Base-by-base conservation (phyloP, 1,140 invertebrate species). In the Alviniconcha marisindica region DNA sequence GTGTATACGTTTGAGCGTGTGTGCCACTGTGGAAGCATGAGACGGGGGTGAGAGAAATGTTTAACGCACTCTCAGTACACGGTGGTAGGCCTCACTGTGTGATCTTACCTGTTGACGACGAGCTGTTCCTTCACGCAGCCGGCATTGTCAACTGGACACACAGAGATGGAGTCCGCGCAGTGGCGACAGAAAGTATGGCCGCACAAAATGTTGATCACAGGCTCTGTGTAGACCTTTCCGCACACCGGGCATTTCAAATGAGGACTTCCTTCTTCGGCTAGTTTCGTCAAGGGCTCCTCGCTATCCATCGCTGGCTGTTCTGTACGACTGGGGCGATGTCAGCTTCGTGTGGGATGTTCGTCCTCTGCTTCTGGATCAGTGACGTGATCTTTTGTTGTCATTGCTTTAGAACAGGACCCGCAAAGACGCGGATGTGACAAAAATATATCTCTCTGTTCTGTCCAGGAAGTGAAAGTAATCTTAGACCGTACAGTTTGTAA, bases 141-240 rank as follows among this genome's bases (percentile, higher is more conserved):
- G 28, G 83, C 81, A 28, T 85, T 83, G 81, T 91, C 89, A 3
- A 89, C 80, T 15, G 89, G 88, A 69, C 90, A 90, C 28, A 80
- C 73, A 15, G 84, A 56, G 21, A 83, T 60, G 1, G 44, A 77
- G 33, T 81, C 82, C 0, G 86, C 85, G 83, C 90, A 91, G 15
- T 77, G 83, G 51, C 86, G 90, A 71, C 90, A 91, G 71, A 91
- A 90, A 15, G 90, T 91, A 83, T 91, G 90, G 15, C 90, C 90
- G 85, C 90, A 91, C 51, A 63, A 79, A 2, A 89, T 84, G 77
- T 85, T 91, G 15, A 91, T 91, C 1, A 91, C 90, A 12, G 90
- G 90, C n/a, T 91, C 87, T 7, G 31, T 74, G 48, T 90, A 90
- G 24, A 90, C 54, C 21, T 82, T 78, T 31, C 71, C 69, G 85